Evolutionary conservation across 2,888 invertebrate genomes (phyloP).

Genomic region (Beris chalybata): DNA sequence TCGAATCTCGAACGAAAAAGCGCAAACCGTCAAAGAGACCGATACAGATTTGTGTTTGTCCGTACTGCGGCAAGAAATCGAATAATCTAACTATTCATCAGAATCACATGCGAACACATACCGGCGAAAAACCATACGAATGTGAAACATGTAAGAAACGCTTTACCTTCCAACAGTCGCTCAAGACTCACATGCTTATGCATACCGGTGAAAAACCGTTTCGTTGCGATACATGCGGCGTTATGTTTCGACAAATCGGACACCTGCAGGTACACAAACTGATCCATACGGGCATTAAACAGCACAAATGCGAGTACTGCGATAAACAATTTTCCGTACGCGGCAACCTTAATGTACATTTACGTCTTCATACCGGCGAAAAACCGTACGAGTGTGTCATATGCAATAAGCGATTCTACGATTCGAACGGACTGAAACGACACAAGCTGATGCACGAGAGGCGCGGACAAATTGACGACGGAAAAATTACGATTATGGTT

Average conservation of each 20-base stretch:
- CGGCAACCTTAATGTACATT: constrained; percentile 40
- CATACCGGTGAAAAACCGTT: constrained; percentile 41
- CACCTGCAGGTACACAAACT: constrained; percentile 40
- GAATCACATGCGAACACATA: constrained; percentile 39
- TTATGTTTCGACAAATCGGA: constrained; percentile 39
- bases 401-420: constrained; percentile 41
- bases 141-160: constrained; percentile 37
- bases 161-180: constrained; percentile 39
- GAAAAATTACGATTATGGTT: not conserved
- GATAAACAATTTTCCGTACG: constrained; percentile 38
- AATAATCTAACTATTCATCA: constrained; percentile 29
- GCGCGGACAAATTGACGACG: constrained; percentile 10
- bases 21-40: not conserved
- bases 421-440: constrained; percentile 42
- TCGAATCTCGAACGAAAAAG: constrained; percentile 24
- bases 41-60: constrained; percentile 30
- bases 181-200: constrained; percentile 37
- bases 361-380: constrained; percentile 41
- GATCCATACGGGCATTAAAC: constrained; percentile 39
- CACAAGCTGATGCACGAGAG: constrained; percentile 41
- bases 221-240: constrained; percentile 36
- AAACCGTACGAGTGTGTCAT: constrained; percentile 41
- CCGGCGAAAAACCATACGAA: constrained; percentile 39
- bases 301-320: constrained; percentile 38
- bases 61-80: constrained; percentile 37